Conservation (phyloP, 2,113 vertebrate species). For the Psilopogon haemacephalus region DNA sequence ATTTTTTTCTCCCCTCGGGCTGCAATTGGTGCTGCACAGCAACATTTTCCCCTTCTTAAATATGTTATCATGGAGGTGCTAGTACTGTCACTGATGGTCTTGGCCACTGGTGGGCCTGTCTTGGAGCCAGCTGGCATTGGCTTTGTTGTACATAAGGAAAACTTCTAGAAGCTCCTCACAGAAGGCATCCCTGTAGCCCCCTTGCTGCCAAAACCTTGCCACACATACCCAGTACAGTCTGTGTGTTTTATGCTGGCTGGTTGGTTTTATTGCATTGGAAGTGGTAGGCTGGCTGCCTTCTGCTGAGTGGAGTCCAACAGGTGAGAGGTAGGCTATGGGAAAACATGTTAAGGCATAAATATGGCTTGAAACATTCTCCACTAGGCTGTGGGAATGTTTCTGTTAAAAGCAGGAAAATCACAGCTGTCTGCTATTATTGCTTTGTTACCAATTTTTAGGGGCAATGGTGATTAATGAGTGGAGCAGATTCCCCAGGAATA, state of each 20-base stretch:
- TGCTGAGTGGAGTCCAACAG: not conserved
- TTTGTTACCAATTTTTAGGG: constrained; percentile 34
- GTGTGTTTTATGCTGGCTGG: not conserved
- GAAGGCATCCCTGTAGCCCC: not conserved
- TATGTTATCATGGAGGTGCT: accelerated
- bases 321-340: not conserved
- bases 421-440: constrained; percentile 16
- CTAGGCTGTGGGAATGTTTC: not conserved
- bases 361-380: not conserved
- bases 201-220: not conserved
- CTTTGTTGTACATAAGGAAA: not conserved
- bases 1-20: not conserved
- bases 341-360: not conserved
- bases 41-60: not conserved
- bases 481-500: not conserved
- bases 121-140: accelerated
- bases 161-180: not conserved
- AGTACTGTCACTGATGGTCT: not conserved
- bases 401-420: constrained; percentile 34
- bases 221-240: not conserved
- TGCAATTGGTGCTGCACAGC: not conserved
- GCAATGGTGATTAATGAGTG: not conserved
- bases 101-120: accelerated
- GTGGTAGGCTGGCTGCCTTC: not conserved
- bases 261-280: not conserved